Evolutionary conservation across 2,888 invertebrate species (phyloP).

Genomic region (Notodonta dromedarius): DNA sequence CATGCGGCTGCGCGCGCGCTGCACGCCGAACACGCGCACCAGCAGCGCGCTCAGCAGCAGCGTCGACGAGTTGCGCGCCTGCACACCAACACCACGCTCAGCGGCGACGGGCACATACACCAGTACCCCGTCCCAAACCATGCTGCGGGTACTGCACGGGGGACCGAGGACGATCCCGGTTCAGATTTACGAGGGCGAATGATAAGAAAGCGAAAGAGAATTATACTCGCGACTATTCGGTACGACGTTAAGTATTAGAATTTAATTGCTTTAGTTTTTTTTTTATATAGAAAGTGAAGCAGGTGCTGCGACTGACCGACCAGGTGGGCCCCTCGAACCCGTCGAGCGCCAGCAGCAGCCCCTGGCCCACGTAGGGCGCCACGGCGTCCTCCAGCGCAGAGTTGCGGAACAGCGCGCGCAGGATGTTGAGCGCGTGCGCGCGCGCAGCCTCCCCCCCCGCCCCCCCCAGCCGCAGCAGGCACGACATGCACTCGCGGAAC

Average conservation of each 20-base stretch:
- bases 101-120: no score
- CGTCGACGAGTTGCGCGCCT: conserved; percentile 94
- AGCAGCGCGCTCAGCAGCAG: conserved; percentile 93
- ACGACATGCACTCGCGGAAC: conserved; percentile 84
- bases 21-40: conserved; percentile 94
- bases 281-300: neutral
- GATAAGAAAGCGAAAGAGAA: no score
- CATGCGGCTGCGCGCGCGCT: conserved; percentile 87
- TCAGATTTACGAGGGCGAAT: no score
- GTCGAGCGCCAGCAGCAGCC: conserved; percentile 88
- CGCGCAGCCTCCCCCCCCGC: conserved; percentile 73
- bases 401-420: conserved; percentile 92
- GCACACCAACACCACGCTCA: conserved; percentile 5
- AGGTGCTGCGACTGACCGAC: conserved; percentile 85
- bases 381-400: conserved; percentile 87
- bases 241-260: no score
- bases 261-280: no score
- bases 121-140: no score
- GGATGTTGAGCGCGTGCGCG: conserved; percentile 93
- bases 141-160: no score
- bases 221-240: no score
- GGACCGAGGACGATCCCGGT: no score
- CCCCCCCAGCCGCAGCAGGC: conserved; percentile 79
- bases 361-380: conserved; percentile 86
- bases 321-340: conserved; percentile 91